Evolutionary conservation across 2,888 invertebrate genomes (phyloP).

Genomic region (Elgonia sp.): DNA sequence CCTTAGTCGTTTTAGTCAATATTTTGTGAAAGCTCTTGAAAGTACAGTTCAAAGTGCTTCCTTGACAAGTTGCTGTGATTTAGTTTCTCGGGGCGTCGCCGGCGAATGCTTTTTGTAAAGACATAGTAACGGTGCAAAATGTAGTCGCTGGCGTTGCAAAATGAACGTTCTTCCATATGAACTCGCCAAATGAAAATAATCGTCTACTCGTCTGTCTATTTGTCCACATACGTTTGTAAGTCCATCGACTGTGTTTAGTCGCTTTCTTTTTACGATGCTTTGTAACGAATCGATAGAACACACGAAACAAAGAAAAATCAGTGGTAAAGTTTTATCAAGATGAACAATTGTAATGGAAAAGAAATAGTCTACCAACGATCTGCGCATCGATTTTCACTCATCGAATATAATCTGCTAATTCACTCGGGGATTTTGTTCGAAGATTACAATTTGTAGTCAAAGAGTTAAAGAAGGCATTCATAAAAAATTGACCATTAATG

Average conservation of each 20-base stretch:
- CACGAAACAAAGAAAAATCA: conserved; percentile 1
- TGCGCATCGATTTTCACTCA: not conserved
- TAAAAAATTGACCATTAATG: no score
- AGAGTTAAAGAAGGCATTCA: no score
- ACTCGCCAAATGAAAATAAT: conserved; percentile 70
- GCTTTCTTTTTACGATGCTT: conserved; percentile 23
- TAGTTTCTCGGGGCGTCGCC: conserved; percentile 52
- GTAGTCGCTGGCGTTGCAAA: conserved; percentile 20
- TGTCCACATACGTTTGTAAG: conserved; percentile 34
- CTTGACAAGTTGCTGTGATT: conserved; percentile 75
- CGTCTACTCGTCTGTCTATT: conserved; percentile 53
- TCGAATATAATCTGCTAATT: not conserved
- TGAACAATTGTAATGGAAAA: not conserved
- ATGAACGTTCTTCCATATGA: conserved; percentile 69
- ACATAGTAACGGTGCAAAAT: not conserved
- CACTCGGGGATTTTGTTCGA: no score
- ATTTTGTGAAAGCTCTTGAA: conserved; percentile 71
- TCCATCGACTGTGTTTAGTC: conserved; percentile 38
- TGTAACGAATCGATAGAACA: conserved; percentile 10
- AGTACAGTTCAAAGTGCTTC: conserved; percentile 74
- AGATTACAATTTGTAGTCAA: no score
- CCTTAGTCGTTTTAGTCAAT: conserved; percentile 66
- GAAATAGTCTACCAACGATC: conserved; percentile 61
- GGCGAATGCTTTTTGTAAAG: conserved; percentile 22
- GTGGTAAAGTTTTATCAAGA: not conserved